Conservation (phyloP, 1,140 invertebrate genomes). For the Venustaconcha ellipsiformis region DNA sequence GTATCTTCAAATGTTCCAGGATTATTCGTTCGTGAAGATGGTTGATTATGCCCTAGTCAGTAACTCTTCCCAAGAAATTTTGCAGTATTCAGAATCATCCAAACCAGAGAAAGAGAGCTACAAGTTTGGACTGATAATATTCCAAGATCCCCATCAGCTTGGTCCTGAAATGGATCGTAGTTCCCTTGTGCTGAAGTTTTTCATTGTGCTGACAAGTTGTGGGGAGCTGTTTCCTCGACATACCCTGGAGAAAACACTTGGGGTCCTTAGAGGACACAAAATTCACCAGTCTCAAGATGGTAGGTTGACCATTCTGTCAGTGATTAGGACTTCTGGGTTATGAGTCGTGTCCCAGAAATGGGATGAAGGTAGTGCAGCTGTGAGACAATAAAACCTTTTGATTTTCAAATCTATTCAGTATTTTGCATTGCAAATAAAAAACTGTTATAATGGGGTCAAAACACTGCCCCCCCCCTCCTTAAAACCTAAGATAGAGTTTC, state of each 20-base stretch:
- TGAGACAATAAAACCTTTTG: too few species aligned
- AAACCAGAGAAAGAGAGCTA: slow-evolving; percentile 71
- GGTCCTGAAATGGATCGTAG: not conserved
- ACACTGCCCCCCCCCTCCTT: too few species aligned
- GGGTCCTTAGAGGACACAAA: slow-evolving; percentile 70
- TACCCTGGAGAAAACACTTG: slow-evolving; percentile 75
- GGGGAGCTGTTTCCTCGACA: slow-evolving; percentile 79
- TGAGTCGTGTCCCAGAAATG: too few species aligned
- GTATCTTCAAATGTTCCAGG: slow-evolving; percentile 27
- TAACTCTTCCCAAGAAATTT: slow-evolving; percentile 34
- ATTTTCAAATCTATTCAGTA: too few species aligned
- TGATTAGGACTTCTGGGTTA: too few species aligned
- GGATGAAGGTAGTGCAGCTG: too few species aligned
- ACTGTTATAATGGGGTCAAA: too few species aligned
- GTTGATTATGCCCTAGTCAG: slow-evolving; percentile 57
- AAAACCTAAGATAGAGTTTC: too few species aligned
- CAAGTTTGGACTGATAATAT: slow-evolving; percentile 78
- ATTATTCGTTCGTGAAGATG: slow-evolving; percentile 36
- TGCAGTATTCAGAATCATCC: not conserved
- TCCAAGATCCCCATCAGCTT: slow-evolving; percentile 63
- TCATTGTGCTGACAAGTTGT: slow-evolving; percentile 79
- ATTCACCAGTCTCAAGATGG: too few species aligned
- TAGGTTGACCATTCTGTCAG: too few species aligned
- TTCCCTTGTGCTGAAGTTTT: slow-evolving; percentile 78
- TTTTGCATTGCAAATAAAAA: too few species aligned